Evolutionary conservation across 2,113 vertebrate species (phyloP).

Genomic region (Mus spicilegus): DNA sequence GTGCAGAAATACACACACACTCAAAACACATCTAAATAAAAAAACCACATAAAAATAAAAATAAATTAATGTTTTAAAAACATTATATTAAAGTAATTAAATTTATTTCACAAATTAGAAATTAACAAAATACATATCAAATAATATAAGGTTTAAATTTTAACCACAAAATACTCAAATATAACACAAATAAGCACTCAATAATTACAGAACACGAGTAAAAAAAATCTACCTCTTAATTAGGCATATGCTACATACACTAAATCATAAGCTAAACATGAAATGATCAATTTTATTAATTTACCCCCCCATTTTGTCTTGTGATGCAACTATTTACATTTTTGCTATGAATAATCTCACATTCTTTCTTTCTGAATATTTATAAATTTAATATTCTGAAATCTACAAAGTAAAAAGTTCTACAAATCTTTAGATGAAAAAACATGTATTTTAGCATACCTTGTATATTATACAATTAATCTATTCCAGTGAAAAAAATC

Average conservation of each 20-base stretch:
- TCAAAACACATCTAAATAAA: neutral
- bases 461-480: neutral
- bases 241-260: no score
- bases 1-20: neutral
- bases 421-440: neutral
- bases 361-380: neutral
- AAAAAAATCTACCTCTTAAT: accelerated
- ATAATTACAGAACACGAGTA: neutral
- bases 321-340: neutral
- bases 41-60: neutral
- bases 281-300: neutral
- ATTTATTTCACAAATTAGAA: neutral
- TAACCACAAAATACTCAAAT: neutral
- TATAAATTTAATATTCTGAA: neutral
- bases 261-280: neutral
- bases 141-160: constrained; percentile 6
- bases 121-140: neutral
- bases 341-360: neutral
- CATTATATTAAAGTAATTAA: neutral
- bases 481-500: neutral
- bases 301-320: accelerated
- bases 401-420: neutral
- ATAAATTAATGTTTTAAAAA: neutral
- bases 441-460: neutral
- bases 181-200: neutral